Conservation (phyloP, 2,113 vertebrate genomes). For the Thamnaconus septentrionalis region DNA sequence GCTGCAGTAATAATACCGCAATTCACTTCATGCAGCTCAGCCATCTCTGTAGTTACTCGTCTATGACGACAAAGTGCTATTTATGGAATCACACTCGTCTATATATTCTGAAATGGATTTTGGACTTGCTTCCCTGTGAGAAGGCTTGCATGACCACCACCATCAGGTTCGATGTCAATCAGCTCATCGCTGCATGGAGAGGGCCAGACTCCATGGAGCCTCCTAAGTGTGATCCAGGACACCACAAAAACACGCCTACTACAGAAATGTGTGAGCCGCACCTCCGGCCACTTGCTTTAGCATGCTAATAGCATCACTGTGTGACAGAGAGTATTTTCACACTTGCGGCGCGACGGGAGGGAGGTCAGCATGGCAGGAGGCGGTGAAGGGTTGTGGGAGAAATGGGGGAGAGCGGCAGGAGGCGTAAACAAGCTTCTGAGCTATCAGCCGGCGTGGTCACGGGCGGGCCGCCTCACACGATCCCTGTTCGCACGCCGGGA, state of each 20-base stretch:
- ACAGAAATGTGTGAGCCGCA: neutral
- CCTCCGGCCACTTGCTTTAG: conserved; percentile 1
- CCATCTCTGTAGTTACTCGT: too few species aligned
- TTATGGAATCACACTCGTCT: too few species aligned
- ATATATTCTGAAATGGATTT: too few species aligned
- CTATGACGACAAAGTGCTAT: too few species aligned
- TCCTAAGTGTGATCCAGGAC: conserved; percentile 1
- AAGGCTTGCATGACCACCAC: too few species aligned
- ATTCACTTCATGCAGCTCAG: too few species aligned
- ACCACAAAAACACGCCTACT: conserved; percentile 1
- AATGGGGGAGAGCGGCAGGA: neutral
- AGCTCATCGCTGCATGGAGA: neutral
- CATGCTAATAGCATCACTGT: conserved; percentile 16
- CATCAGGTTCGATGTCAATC: too few species aligned
- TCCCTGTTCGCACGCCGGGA: too few species aligned
- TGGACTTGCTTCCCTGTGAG: too few species aligned
- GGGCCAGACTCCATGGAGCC: conserved; percentile 2
- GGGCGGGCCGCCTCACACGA: neutral
- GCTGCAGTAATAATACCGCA: too few species aligned
- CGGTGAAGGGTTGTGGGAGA: too few species aligned
- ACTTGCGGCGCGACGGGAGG: neutral
- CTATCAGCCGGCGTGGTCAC: conserved; percentile 2
- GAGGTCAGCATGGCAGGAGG: too few species aligned
- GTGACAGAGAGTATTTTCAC: conserved; percentile 10
- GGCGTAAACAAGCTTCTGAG: conserved; percentile 5